Evolutionary conservation across 2,113 vertebrate genomes (phyloP), one percentile per base, ranked within the genome.

Genomic region (Haemorhous mexicanus): DNA sequence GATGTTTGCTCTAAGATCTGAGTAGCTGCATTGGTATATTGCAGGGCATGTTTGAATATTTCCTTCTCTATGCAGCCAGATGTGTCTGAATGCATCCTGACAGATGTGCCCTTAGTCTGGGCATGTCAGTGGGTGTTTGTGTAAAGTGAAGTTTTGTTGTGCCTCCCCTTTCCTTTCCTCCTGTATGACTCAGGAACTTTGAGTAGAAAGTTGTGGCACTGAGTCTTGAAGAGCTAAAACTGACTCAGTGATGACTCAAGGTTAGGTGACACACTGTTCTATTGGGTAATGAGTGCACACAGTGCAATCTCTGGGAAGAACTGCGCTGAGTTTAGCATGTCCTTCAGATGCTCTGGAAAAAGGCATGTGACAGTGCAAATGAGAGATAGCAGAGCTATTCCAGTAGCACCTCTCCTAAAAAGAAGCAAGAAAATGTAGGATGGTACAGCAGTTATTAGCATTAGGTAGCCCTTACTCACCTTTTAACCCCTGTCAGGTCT

Each of bases 181-280:
- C n/a, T 73, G 44, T n/a, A 13, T 73, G 44, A 59, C 76, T 91
- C 72, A 90, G 59, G 33, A 87, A 5, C 44, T 83, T 69, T 73
- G 41, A 30, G 6, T 61, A 69, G 37, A 66, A 94, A 74, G 64
- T 59, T 32, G 46, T 33, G 43, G 33, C 23, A 56, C 32, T 18
- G 61, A 85, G 41, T 83, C 59, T 62, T 30, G 77, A 93, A 93
- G 73, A 81, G 47, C 47, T 85, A 64, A 92, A 91, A 88, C 58
- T 95, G 94, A 95, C 62, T 96, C 77, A 86, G 47, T 84, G 93
- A 89, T 96, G 94, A 96, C 87, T 96, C 91, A 92, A 77, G 56
- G 61, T 75, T 91, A 87, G 39, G 84, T 93, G 91, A 92, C 85
- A 84, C 62, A 55, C 15, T 96, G 87, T 91, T 88, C 87, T 80